These are phyloP conservation scores for Mamestra configurata DNA, from an alignment of 1,140 invertebrate genomes.

Conservation along the genomic window DNA sequence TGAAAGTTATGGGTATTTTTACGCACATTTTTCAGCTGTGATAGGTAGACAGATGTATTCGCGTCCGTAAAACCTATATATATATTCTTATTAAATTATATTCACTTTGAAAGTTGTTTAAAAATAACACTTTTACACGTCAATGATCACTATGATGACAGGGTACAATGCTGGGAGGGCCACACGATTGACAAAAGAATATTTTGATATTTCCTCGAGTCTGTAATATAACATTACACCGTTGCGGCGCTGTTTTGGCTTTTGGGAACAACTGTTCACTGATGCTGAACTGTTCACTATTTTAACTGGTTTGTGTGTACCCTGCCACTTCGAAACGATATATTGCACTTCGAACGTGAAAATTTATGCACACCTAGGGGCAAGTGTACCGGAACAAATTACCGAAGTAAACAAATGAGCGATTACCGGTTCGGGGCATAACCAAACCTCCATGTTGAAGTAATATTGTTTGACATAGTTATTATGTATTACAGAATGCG, in stretches of 20 bases:
- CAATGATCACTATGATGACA: constrained; percentile 58
- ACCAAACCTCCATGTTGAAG: constrained; percentile 27
- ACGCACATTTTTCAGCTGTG: too few species aligned
- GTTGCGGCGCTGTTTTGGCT: constrained; percentile 48
- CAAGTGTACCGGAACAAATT: constrained; percentile 71
- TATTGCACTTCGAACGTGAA: constrained; percentile 69
- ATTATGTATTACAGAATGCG: neutral
- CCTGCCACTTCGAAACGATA: constrained; percentile 63
- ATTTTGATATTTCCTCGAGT: constrained; percentile 42
- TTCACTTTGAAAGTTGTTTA: too few species aligned
- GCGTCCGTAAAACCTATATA: too few species aligned
- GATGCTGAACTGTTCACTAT: constrained; percentile 51
- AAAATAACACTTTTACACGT: too few species aligned
- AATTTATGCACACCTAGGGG: constrained; percentile 67
- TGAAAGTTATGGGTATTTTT: too few species aligned
- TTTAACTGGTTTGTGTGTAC: constrained; percentile 63
- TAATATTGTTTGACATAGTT: neutral
- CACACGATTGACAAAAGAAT: constrained; percentile 19
- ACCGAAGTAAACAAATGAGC: constrained; percentile 71
- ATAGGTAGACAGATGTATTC: too few species aligned
- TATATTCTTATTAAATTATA: too few species aligned
- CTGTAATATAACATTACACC: neutral
- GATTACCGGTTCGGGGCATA: constrained; percentile 62
- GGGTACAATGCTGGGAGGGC: constrained; percentile 21
- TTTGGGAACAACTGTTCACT: constrained; percentile 29